Evolutionary conservation across 2,888 invertebrate species (phyloP).

Genomic region (Caenorhabditis zanzibari): DNA sequence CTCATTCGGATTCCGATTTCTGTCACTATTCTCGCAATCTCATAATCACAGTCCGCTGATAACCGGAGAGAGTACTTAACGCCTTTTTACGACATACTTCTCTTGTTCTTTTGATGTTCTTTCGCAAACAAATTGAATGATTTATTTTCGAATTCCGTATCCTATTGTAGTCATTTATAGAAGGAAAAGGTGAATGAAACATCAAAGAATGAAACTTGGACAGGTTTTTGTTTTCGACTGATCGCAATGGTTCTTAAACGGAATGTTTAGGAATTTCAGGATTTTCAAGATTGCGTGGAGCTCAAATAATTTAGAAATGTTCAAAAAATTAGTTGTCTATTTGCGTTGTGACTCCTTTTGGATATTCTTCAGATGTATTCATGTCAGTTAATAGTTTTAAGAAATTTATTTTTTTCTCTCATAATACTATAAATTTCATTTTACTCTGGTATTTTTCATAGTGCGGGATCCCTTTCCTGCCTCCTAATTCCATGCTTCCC

Average conservation of each 20-base stretch:
- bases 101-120: background rate
- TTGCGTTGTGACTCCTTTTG: no score
- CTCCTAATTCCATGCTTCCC: no score
- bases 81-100: conserved; percentile 8
- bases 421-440: no score
- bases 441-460: no score
- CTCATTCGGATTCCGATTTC: background rate
- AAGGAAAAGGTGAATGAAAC: conserved; percentile 12
- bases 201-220: conserved; percentile 38
- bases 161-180: conserved; percentile 21
- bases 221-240: conserved; percentile 11
- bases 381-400: no score
- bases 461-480: no score
- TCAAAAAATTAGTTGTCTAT: no score
- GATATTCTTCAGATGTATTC: no score
- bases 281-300: background rate
- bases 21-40: conserved; percentile 1
- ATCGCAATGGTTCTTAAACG: conserved; percentile 20
- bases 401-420: no score
- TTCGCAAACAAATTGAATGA: conserved; percentile 9
- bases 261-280: background rate
- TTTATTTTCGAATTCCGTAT: conserved; percentile 8
- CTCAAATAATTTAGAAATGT: no score
- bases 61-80: conserved; percentile 23
- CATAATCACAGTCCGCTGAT: conserved; percentile 1